phyloP scores from a whole-genome alignment of 2,797 vertebrate genomes.

The Simalia tracyae region DNA sequence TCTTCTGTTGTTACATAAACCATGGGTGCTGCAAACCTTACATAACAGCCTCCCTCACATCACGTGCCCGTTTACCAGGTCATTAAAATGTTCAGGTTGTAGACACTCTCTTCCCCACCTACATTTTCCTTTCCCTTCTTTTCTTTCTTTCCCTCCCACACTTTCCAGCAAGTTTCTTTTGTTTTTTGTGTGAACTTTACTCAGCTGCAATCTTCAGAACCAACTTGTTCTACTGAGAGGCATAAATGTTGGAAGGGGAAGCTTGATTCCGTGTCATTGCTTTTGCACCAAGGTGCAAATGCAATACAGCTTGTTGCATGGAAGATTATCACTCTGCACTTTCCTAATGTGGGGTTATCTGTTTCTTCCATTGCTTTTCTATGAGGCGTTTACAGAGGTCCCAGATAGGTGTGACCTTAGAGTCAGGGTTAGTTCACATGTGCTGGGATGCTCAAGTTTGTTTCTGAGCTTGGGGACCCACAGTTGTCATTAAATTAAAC shows the following conservation, averaged over 20 bases:
- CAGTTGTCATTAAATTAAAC: neutral
- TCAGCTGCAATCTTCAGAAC: neutral
- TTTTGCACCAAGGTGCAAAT: neutral
- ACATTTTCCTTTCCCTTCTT: neutral
- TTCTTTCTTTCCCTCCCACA: neutral
- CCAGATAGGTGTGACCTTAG: neutral
- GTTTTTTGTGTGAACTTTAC: neutral
- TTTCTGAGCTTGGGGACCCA: neutral
- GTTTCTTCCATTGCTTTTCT: neutral
- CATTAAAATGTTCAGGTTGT: neutral
- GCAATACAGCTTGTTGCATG: neutral
- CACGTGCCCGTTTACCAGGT: neutral
- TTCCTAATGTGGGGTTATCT: too few species aligned
- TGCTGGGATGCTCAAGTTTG: neutral
- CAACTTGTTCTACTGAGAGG: neutral
- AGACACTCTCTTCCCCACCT: neutral
- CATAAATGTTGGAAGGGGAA: neutral
- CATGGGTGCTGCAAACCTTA: conserved; percentile 10
- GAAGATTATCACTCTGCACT: neutral
- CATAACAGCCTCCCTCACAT: neutral
- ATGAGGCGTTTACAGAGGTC: neutral
- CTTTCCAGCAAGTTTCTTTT: neutral
- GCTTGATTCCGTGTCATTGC: neutral
- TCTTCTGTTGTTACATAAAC: conserved; percentile 17
- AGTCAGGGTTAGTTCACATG: neutral